Evolutionary conservation across 92 coral and sea anemone genomes (phyloP).

Genomic region (Siderastrea siderea): DNA sequence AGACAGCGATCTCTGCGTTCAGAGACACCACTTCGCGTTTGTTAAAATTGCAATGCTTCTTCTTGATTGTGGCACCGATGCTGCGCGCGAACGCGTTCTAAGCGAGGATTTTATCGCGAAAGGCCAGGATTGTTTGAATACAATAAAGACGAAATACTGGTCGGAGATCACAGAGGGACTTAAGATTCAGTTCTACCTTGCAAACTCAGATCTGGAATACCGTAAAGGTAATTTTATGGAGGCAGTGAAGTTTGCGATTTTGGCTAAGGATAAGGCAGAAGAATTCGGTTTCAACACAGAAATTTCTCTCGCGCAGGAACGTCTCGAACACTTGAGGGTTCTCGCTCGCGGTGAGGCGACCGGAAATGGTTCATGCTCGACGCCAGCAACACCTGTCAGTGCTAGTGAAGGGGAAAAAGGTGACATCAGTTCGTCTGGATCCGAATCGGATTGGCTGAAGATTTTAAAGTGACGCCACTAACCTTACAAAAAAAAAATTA

Average conservation of each 20-base stretch:
- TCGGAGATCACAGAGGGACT: conserved; percentile 27
- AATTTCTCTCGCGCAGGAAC: conserved; percentile 55
- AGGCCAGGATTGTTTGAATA: conserved; percentile 46
- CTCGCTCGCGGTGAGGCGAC: neutral
- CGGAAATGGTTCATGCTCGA: neutral
- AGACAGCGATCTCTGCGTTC: conserved; percentile 42
- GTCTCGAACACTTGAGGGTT: conserved; percentile 36
- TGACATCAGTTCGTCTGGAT: conserved; percentile 51
- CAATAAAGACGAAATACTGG: conserved; percentile 50
- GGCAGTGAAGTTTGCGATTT: conserved; percentile 54
- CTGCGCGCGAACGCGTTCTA: conserved; percentile 58
- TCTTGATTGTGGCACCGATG: conserved; percentile 73
- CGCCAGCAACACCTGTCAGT: neutral
- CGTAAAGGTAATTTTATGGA: conserved; percentile 47
- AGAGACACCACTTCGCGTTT: conserved; percentile 72
- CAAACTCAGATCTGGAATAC: conserved; percentile 70
- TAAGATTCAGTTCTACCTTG: conserved; percentile 39
- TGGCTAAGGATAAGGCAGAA: conserved; percentile 60
- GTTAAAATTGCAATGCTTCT: conserved; percentile 67
- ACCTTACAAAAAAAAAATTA: neutral
- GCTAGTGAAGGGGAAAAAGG: conserved; percentile 46
- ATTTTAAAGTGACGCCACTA: neutral
- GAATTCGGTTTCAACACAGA: conserved; percentile 56
- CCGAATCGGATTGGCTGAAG: conserved; percentile 57
- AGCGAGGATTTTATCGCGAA: conserved; percentile 38